Evolutionary conservation across 2,888 invertebrate species (phyloP).

Genomic region (Drosophila longiperda): DNA sequence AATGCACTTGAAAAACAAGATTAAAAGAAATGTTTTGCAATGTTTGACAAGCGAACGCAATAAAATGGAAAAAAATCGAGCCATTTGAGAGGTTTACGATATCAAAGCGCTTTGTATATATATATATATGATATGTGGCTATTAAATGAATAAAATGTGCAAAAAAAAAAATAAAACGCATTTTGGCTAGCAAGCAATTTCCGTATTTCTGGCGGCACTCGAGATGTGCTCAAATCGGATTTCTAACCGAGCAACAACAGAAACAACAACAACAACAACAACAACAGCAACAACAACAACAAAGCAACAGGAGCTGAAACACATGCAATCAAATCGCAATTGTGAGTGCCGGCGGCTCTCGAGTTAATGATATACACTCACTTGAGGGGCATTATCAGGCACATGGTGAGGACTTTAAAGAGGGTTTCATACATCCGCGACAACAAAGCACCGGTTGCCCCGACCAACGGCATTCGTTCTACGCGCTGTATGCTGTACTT

Average conservation of each 20-base stretch:
- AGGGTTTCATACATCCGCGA: conserved; percentile 50
- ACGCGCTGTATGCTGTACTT: background rate
- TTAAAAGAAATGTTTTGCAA: conserved; percentile 23
- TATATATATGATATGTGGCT: conserved; percentile 4
- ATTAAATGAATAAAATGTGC: conserved; percentile 18
- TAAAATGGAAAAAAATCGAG: background rate
- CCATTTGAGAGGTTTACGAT: conserved; percentile 26
- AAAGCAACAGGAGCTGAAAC: conserved; percentile 29
- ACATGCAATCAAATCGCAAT: conserved; percentile 73
- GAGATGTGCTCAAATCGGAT: conserved; percentile 61
- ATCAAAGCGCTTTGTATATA: conserved; percentile 35
- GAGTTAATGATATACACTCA: conserved; percentile 81
- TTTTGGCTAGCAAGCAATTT: conserved; percentile 73
- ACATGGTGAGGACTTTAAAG: conserved; percentile 47
- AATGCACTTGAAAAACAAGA: background rate
- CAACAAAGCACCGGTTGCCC: conserved; percentile 39
- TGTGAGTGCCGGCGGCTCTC: conserved; percentile 64
- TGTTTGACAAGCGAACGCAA: conserved; percentile 6
- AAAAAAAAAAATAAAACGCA: conserved; percentile 55
- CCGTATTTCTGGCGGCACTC: conserved; percentile 59
- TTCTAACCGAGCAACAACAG: conserved; percentile 33
- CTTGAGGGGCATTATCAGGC: conserved; percentile 76
- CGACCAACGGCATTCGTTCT: conserved; percentile 7
- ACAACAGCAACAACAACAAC: background rate
- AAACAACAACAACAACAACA: conserved; percentile 5